phyloP scores from a whole-genome alignment of 2,113 vertebrate species.

The Daboia siamensis region DNA sequence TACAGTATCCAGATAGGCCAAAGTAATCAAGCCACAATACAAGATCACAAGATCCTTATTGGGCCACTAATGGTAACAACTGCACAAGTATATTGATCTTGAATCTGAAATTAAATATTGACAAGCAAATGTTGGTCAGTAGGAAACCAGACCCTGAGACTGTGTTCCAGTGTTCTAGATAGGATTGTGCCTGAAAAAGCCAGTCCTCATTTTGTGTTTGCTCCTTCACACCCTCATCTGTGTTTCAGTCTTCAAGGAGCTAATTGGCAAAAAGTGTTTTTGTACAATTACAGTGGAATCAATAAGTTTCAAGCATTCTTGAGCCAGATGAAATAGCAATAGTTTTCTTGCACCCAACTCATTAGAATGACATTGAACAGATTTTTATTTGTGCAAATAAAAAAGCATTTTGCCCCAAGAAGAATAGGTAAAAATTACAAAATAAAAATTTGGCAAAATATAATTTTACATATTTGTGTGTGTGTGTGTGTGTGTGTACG shows the following conservation, averaged over 20 bases:
- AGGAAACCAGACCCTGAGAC: neutral
- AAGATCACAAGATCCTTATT: neutral
- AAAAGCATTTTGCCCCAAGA: neutral
- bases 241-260: neutral
- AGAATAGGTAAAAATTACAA: neutral
- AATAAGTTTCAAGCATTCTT: neutral
- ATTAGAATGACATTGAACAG: neutral
- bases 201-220: neutral
- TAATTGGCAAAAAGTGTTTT: neutral
- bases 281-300: neutral
- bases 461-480: neutral
- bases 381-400: neutral
- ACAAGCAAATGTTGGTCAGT: neutral
- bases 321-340: neutral
- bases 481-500: neutral
- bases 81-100: neutral
- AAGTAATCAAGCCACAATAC: neutral
- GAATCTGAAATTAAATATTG: neutral
- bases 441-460: neutral
- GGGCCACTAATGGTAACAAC: neutral
- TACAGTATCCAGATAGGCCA: neutral
- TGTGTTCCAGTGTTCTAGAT: neutral
- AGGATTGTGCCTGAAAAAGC: neutral
- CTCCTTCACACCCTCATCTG: neutral
- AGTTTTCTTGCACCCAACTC: neutral